Base-by-base conservation (phyloP, 2,888 invertebrate species). In the Lasioglossum marginatum region DNA sequence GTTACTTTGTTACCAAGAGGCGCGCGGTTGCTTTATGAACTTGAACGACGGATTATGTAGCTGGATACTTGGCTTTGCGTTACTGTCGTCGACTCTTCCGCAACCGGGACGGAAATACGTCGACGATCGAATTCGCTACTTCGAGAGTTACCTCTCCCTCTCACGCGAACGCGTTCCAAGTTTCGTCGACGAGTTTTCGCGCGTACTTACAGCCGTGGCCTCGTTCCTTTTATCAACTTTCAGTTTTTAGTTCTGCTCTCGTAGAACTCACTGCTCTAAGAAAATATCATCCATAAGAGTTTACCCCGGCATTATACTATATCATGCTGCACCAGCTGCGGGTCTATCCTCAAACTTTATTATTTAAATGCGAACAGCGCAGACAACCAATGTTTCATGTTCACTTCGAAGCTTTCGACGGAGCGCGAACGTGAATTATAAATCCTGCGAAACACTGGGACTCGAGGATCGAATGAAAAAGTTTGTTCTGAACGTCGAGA, bases 31-130 rank as follows among this genome's bases (percentile, higher is more conserved):
- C 75, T 82, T 70, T n/a, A 37, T n/a, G 75, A 80, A 88, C 77
- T 87, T 70, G 23, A 52, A 80, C 72, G 75, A 75, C 76, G 85
- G 75, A 85, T 88, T 87, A 82, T 52, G 48, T 27, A 48, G 48
- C 78, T 68, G 77, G 80, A 80, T 83, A 81, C 79, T 81, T 77
- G 48, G 34, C 63, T 76, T 37, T 23, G n/a, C 78, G 72, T 79
- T 34, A 57, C 63, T 27, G 52, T 77, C 27, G n/a, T 43, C 34
- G 52, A 43, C 37, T n/a, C n/a, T n/a, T 31, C 8, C 34, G 27
- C 14, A 23, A 37, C 40, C 40, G 37, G 40, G 40, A 23, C 40
- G 40, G 70, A 70, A 70, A 40, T 40, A 70, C n/a, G 40, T n/a
- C 27, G 34, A 52, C 68, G 71, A 78, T 86, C 79, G 78, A 77